Percentiles rank a stretch among this genome's conserved stretches.
Conservation (phyloP, 2,797 vertebrate species). For the Acipenser ruthenus region DNA sequence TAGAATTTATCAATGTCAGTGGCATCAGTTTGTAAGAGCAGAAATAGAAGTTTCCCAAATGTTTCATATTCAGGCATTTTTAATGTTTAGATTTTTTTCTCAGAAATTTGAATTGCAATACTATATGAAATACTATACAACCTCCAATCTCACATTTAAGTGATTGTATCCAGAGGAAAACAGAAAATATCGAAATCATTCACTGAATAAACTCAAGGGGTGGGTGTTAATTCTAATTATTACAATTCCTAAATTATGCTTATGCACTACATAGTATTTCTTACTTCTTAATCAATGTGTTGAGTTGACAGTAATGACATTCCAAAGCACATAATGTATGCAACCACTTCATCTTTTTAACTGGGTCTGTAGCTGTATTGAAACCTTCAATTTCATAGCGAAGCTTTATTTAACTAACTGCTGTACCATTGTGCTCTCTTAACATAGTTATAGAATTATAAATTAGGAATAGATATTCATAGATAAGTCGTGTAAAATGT, state of each 20-base stretch:
- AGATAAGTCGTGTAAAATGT: background rate
- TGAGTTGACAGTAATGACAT: too few relatives aligned
- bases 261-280: too few relatives aligned
- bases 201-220: conserved; percentile 18
- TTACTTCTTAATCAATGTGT: too few relatives aligned
- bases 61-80: conserved; percentile 26
- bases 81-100: conserved; percentile 15
- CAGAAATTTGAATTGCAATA: conserved; percentile 35
- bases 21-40: background rate
- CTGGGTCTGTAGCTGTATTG: too few relatives aligned
- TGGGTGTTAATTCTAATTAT: background rate
- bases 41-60: conserved; percentile 7
- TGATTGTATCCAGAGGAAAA: conserved; percentile 38
- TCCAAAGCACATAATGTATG: too few relatives aligned
- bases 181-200: conserved; percentile 19
- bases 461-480: background rate
- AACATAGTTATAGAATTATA: background rate
- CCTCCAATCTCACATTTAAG: conserved; percentile 31
- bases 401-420: too few relatives aligned
- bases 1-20: conserved; percentile 25
- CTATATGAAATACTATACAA: conserved; percentile 26
- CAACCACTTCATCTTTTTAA: too few relatives aligned
- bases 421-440: background rate
- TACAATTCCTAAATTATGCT: too few relatives aligned
- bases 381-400: too few relatives aligned